A percentile compares a stretch with the other conserved stretches of the same genome.
phyloP scores from a whole-genome alignment of 2,113 vertebrate species.

The Cyanoderma ruficeps region DNA sequence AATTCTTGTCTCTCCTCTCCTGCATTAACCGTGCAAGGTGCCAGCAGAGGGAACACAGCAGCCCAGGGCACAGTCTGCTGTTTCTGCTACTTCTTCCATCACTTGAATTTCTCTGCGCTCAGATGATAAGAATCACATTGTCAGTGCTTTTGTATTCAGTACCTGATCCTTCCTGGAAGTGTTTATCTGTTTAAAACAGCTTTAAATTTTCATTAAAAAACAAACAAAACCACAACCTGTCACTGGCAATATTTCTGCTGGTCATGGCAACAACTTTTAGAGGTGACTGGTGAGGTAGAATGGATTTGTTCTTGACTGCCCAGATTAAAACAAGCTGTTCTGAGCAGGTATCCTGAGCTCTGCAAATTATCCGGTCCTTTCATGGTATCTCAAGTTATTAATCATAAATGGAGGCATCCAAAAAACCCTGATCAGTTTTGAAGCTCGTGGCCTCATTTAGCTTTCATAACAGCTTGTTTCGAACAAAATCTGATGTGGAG shows the following conservation, averaged over 20 bases:
- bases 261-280: background rate
- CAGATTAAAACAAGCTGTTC: background rate
- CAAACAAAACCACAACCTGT: background rate
- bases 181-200: constrained; percentile 31
- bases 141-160: background rate
- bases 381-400: constrained; percentile 33
- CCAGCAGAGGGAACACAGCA: background rate
- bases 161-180: constrained; percentile 16
- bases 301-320: background rate
- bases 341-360: background rate
- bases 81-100: background rate
- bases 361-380: background rate
- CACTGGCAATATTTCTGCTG: background rate
- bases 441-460: constrained; percentile 60
- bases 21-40: background rate
- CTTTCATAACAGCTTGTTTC: constrained; percentile 64
- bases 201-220: constrained; percentile 29
- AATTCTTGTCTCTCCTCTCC: background rate
- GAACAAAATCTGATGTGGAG: constrained; percentile 48
- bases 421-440: constrained; percentile 54
- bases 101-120: background rate
- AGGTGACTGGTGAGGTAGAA: background rate
- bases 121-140: background rate
- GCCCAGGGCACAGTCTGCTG: background rate
- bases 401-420: constrained; percentile 51